Conservation (phyloP, 35 echinoderm and acorn worm species). For the Amphiura filiformis region DNA sequence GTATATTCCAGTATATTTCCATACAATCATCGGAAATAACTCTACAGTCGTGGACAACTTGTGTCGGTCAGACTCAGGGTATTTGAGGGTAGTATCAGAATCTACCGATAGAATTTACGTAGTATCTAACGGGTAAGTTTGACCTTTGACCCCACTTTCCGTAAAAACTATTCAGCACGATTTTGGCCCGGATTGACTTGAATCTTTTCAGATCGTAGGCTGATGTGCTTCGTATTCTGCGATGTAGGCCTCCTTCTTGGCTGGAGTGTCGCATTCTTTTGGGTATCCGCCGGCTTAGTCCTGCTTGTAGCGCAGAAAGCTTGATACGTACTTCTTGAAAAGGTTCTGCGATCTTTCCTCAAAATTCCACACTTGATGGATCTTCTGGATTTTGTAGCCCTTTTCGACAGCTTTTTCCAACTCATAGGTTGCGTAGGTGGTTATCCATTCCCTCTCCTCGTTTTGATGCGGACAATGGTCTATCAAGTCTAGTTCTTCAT, state of each 20-base stretch:
- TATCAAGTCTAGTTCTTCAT: neutral
- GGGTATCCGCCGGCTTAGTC: neutral
- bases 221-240: slow-evolving; percentile 19
- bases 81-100: neutral
- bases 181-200: slow-evolving; percentile 42
- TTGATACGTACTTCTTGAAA: neutral
- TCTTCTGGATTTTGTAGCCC: neutral
- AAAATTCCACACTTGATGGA: neutral
- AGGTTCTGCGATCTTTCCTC: neutral
- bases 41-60: neutral
- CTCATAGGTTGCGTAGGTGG: neutral
- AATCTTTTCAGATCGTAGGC: neutral
- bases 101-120: neutral
- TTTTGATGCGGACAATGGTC: neutral
- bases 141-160: slow-evolving; percentile 53
- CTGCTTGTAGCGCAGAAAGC: neutral
- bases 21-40: slow-evolving; percentile 10
- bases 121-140: slow-evolving; percentile 2
- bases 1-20: neutral
- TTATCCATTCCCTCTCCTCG: neutral
- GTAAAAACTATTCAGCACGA: slow-evolving; percentile 53
- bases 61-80: neutral
- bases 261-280: neutral
- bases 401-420: neutral
- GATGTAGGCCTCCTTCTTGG: neutral